These are phyloP conservation scores for Callyntrura sp. DNA, from an alignment of 2,888 invertebrate genomes.

Conservation along the genomic window DNA sequence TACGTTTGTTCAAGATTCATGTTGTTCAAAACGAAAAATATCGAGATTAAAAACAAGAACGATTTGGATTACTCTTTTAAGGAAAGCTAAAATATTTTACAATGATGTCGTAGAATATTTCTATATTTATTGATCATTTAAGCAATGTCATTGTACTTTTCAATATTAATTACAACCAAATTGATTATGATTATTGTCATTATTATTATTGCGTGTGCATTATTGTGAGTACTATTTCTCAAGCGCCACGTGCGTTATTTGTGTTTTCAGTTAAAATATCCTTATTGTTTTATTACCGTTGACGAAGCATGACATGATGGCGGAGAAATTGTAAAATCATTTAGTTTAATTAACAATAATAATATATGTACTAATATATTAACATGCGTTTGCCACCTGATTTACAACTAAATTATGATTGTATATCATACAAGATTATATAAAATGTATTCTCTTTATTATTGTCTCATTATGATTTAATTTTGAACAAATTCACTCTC, in stretches of 20 bases:
- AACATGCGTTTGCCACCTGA: no score
- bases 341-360: not conserved
- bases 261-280: not conserved
- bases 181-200: constrained; percentile 25
- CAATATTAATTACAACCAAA: not conserved
- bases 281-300: not conserved
- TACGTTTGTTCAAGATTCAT: constrained; percentile 68
- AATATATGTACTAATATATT: not conserved
- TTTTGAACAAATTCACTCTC: constrained; percentile 28
- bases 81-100: constrained; percentile 46
- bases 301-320: not conserved
- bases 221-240: not conserved
- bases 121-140: constrained; percentile 11
- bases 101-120: constrained; percentile 28
- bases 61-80: constrained; percentile 63
- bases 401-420: no score
- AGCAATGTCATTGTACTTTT: constrained; percentile 10
- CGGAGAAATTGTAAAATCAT: not conserved
- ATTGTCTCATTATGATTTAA: not conserved
- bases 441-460: not conserved
- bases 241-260: constrained; percentile 26
- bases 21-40: constrained; percentile 72
- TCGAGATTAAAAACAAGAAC: constrained; percentile 75
- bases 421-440: no score
- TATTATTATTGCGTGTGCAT: not conserved